Base-by-base conservation (phyloP, 1,140 invertebrate genomes). In the Brachionus angularis region DNA sequence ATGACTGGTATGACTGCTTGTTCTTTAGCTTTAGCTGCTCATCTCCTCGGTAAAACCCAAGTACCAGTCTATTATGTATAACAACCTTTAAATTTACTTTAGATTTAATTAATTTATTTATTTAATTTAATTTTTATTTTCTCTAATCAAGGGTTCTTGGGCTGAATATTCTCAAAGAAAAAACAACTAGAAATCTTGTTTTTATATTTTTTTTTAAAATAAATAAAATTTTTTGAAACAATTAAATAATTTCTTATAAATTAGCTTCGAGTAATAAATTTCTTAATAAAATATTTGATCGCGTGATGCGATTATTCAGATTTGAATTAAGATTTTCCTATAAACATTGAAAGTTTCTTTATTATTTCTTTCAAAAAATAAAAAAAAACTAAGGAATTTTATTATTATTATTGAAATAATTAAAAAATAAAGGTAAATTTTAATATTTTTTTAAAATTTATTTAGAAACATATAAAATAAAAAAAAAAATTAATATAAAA, bases 1-100 rank as follows among this genome's bases (percentile, higher is more conserved):
- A 14, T 55, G 50, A 71, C 70, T 27, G 70, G 70, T 27, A 71
- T 53, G 50, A 71, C 70, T 31, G 70, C 70, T 14, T 50, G 50
- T 33, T 23, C 50, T 10, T 33, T 71, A 47, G 49, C 70, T n/a
- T 46, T 71, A 14, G 50, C 46, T 29, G 50, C 36, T 7, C n/a
- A 71, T 71, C 14, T 70, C n/a, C 5, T 50, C 8, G 52, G 34
- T 44, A 34, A 71, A 33, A 14, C 16, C n/a, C 25, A 27, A 27
- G 27, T 55, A 18, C 46, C 70, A 44, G 39, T 71, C 7, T 55
- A 53, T 55, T 44, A 42, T 46, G 50, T 71, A 29, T 18, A 18
- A 1, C 16, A 2, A 18, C n/a, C 23, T 47, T 18, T 12, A 18
- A 4, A 47, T 21, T 5, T n/a, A n/a, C n/a, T n/a, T n/a, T n/a